A percentile compares a stretch with the other conserved stretches of the same genome.
phyloP scores from a whole-genome alignment of 1,140 invertebrate genomes.

The Hycleus cichorii region DNA sequence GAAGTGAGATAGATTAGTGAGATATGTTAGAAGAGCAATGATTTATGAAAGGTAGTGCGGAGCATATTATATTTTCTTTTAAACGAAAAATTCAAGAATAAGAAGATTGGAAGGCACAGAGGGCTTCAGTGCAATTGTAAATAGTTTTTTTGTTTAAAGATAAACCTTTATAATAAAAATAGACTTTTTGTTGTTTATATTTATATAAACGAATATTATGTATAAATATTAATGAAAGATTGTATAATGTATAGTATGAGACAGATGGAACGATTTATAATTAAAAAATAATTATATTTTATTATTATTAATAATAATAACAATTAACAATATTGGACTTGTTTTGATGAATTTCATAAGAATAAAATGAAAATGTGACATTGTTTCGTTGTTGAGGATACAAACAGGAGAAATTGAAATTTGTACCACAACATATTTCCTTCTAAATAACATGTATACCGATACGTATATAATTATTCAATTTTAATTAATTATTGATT shows the following conservation, averaged over 20 bases:
- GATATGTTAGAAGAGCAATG: constrained; percentile 28
- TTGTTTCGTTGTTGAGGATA: background rate
- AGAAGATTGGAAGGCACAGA: constrained; percentile 21
- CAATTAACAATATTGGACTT: too few relatives aligned
- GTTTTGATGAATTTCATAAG: too few relatives aligned
- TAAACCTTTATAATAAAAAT: constrained; percentile 10
- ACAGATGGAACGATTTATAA: background rate
- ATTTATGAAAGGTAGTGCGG: constrained; percentile 39
- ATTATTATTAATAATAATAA: too few relatives aligned
- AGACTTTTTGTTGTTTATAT: constrained; percentile 35
- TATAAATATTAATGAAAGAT: constrained; percentile 30
- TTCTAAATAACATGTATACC: too few relatives aligned
- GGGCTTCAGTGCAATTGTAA: constrained; percentile 42
- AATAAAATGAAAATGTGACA: background rate
- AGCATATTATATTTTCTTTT: constrained; percentile 12
- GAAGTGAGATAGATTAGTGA: too few relatives aligned
- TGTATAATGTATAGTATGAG: background rate
- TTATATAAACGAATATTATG: constrained; percentile 35
- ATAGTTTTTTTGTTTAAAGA: constrained; percentile 22
- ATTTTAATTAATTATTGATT: too few relatives aligned
- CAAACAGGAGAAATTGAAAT: background rate
- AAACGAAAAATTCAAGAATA: too few relatives aligned
- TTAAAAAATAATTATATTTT: too few relatives aligned
- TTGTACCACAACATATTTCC: too few relatives aligned
- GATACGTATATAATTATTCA: too few relatives aligned